These are phyloP conservation scores for Eurytoma californica DNA, from an alignment of 2,888 invertebrate genomes.

Conservation along the genomic window DNA sequence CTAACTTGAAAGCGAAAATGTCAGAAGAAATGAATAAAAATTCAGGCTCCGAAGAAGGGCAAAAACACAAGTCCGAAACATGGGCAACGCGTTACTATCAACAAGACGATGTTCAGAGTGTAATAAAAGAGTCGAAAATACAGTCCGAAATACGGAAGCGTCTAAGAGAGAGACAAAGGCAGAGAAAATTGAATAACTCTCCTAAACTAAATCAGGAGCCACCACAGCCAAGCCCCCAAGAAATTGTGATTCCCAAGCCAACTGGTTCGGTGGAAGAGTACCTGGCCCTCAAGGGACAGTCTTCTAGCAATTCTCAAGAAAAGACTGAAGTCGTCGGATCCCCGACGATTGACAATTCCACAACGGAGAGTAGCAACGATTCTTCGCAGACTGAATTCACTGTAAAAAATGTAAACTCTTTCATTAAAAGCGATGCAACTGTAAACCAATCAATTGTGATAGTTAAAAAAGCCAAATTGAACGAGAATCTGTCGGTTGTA, in stretches of 20 bases:
- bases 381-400: background rate
- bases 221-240: conserved; percentile 26
- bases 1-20: conserved; percentile 37
- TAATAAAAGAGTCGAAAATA: conserved; percentile 73
- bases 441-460: conserved; percentile 9
- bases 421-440: background rate
- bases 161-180: conserved; percentile 70
- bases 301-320: conserved; percentile 5
- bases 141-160: conserved; percentile 74
- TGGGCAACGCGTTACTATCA: conserved; percentile 74
- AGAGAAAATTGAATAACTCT: conserved; percentile 67
- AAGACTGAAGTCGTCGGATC: background rate
- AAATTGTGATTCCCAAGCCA: conserved; percentile 58
- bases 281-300: conserved; percentile 66
- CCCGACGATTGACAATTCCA: background rate
- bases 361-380: background rate
- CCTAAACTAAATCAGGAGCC: conserved; percentile 59
- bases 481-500: conserved; percentile 9
- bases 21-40: background rate
- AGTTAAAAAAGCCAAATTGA: conserved; percentile 26
- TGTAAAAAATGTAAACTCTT: background rate
- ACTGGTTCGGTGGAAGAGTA: conserved; percentile 73
- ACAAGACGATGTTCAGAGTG: conserved; percentile 72
- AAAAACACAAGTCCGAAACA: conserved; percentile 64
- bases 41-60: conserved; percentile 44